phyloP scores from a whole-genome alignment of 2,113 vertebrate species.

The Phaetusa simplex region DNA sequence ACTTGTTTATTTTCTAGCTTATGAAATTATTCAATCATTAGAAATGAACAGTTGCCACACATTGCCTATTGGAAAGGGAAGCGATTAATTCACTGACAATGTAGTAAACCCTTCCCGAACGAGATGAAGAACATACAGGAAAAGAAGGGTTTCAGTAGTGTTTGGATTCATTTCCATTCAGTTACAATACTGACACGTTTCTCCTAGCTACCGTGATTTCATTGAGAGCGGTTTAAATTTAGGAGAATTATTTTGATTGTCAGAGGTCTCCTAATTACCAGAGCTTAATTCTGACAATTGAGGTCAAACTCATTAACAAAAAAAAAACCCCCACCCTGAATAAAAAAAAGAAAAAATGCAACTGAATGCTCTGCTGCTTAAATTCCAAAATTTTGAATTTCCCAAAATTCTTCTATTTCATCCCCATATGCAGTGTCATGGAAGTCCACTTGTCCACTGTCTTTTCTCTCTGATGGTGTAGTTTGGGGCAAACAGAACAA shows the following conservation, averaged over 20 bases:
- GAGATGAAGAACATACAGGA: background rate
- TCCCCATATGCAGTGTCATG: background rate
- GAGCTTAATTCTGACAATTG: background rate
- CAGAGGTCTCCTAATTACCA: background rate
- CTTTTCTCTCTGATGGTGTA: background rate
- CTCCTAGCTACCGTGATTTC: background rate
- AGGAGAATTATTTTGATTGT: background rate
- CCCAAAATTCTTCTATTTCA: background rate
- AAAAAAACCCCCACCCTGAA: too few relatives aligned
- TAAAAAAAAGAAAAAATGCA: background rate
- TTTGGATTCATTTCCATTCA: background rate
- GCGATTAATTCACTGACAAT: rapidly evolving
- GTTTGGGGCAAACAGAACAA: background rate
- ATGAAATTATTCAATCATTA: background rate
- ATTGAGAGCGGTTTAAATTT: background rate
- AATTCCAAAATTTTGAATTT: background rate
- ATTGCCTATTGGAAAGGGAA: background rate
- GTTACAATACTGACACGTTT: background rate
- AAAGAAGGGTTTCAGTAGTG: background rate
- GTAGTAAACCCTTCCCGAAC: background rate
- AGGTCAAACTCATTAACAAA: background rate
- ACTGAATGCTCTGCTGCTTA: background rate
- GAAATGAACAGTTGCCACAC: background rate
- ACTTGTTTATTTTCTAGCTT: background rate
- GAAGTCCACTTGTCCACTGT: background rate